Percentiles rank a stretch among this genome's conserved stretches.
Conservation (phyloP, 2,797 vertebrate genomes). For the Simalia tracyae region DNA sequence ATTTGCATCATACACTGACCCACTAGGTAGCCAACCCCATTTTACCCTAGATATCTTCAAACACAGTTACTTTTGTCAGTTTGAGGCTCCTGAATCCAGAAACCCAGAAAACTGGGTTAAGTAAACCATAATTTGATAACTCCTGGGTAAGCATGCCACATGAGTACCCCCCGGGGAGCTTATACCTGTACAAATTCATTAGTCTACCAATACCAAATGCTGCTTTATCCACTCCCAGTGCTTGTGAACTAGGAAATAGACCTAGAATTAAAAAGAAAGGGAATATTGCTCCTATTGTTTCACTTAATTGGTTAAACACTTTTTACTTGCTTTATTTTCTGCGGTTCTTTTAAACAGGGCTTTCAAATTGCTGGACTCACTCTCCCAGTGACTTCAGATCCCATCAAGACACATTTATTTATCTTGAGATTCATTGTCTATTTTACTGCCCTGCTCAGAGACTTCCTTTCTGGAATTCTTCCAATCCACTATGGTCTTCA, state of each 20-base stretch:
- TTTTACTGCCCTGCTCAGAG: neutral
- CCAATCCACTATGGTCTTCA: neutral
- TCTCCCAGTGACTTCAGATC: neutral
- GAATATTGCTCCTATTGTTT: neutral
- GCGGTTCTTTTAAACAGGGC: neutral
- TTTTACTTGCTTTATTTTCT: neutral
- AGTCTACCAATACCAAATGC: neutral
- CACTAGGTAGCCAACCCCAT: neutral
- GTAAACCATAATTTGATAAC: neutral
- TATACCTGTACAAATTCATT: neutral
- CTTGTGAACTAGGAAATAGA: neutral
- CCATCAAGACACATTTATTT: neutral
- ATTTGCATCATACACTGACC: neutral
- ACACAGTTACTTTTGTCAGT: neutral
- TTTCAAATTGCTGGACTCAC: neutral
- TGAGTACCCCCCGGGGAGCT: neutral
- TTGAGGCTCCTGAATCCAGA: neutral
- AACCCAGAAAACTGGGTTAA: neutral
- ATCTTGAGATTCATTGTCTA: neutral
- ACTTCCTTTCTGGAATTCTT: neutral
- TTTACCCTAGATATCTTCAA: neutral
- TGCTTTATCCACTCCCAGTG: neutral
- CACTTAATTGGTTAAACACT: neutral
- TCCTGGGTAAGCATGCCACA: neutral
- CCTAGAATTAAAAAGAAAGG: neutral